Conservation (phyloP, 2,797 vertebrate genomes). For the Petrocephalus schoutedeni region DNA sequence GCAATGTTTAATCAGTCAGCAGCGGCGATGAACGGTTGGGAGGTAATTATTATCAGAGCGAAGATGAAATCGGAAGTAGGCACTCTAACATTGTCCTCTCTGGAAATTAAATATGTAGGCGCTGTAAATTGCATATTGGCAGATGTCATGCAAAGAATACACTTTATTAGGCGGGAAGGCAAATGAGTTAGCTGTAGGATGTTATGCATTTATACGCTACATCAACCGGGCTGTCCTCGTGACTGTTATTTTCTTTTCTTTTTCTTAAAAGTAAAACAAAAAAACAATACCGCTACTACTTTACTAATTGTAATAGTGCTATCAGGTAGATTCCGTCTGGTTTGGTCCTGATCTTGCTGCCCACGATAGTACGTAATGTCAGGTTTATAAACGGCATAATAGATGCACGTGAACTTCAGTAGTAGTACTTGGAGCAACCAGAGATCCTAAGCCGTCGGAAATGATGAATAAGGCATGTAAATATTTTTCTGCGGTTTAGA, state of each 20-base stretch:
- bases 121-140: neutral
- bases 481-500: neutral
- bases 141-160: neutral
- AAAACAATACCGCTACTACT: neutral
- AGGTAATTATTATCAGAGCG: conserved; percentile 10
- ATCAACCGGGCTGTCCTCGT: neutral
- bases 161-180: neutral
- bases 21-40: conserved; percentile 11
- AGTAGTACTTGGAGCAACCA: neutral
- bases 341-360: neutral
- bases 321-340: neutral
- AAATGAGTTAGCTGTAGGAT: neutral
- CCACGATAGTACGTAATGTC: neutral
- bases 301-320: neutral
- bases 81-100: neutral
- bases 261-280: neutral
- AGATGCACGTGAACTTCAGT: neutral
- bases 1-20: conserved; percentile 22
- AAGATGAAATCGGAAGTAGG: conserved; percentile 2
- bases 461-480: neutral
- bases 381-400: neutral
- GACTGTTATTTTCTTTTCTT: neutral
- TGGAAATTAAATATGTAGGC: neutral
- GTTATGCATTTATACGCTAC: neutral
- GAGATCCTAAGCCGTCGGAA: neutral